Evolutionary conservation across 2,797 vertebrate species (phyloP).

Genomic region (Hozukius guyotensis): DNA sequence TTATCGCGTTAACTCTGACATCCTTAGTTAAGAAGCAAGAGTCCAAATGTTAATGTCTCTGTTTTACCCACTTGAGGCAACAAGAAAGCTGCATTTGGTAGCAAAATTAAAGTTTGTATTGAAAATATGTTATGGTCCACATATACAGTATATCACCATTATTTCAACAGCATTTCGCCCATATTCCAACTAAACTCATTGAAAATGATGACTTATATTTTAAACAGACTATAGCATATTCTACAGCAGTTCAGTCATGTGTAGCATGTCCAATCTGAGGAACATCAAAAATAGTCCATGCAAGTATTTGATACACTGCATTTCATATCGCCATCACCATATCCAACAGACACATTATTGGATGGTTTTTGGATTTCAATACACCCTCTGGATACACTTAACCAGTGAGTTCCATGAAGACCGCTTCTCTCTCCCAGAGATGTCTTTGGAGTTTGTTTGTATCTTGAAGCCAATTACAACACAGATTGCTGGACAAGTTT

Average conservation of each 20-base stretch:
- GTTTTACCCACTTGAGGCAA: background rate
- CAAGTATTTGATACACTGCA: constrained; percentile 13
- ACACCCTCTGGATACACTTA: constrained; percentile 56
- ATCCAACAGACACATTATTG: constrained; percentile 25
- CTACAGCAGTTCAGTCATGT: background rate
- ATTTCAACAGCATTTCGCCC: background rate
- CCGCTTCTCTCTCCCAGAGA: background rate
- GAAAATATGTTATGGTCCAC: background rate
- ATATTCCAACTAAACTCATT: background rate
- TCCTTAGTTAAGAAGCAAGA: background rate
- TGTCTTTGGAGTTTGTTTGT: constrained; percentile 48
- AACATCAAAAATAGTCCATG: constrained; percentile 25
- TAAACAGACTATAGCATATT: background rate
- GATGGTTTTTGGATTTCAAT: constrained; percentile 3
- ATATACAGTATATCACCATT: background rate
- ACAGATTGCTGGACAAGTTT: constrained; percentile 49
- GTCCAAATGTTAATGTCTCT: background rate
- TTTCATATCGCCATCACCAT: constrained; percentile 10
- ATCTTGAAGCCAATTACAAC: constrained; percentile 60
- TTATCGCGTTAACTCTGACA: too few species aligned
- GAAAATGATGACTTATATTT: background rate
- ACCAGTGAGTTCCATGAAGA: constrained; percentile 32
- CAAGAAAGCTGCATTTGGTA: background rate
- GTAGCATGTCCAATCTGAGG: constrained; percentile 20
- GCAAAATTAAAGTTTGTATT: background rate